Percentiles rank a stretch among this genome's conserved stretches.
These are phyloP conservation scores for Helostoma temminkii DNA, from an alignment of 2,797 vertebrate species.

Conservation along the genomic window DNA sequence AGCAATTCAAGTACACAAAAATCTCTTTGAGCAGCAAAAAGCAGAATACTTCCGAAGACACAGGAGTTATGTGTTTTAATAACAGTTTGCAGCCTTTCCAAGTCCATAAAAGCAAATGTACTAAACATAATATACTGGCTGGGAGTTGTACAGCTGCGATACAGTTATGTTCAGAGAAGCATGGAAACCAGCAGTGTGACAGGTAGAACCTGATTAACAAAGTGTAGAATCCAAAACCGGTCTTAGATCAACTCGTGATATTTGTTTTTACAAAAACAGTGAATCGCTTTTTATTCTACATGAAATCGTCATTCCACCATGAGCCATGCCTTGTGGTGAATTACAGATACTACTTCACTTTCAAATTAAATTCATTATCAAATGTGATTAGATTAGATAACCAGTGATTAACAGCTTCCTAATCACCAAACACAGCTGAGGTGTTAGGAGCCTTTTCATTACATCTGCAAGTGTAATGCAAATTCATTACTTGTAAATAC, in stretches of 20 bases:
- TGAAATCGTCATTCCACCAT: too few relatives aligned
- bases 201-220: background rate
- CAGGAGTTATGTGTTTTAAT: too few relatives aligned
- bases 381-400: background rate
- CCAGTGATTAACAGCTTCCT: slow-evolving; percentile 11
- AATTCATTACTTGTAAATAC: background rate
- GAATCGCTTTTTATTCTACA: too few relatives aligned
- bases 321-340: too few relatives aligned
- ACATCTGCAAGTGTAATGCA: background rate
- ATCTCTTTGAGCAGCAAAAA: too few relatives aligned
- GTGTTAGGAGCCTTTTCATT: background rate
- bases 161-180: background rate
- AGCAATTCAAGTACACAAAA: background rate
- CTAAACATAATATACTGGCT: background rate
- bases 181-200: background rate
- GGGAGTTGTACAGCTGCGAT: background rate
- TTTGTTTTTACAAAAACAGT: background rate
- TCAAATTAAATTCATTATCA: background rate
- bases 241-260: background rate
- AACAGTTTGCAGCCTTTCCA: too few relatives aligned
- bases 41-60: too few relatives aligned
- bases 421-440: slow-evolving; percentile 4
- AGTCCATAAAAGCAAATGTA: background rate
- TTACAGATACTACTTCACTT: too few relatives aligned
- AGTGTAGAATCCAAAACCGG: background rate